Evolutionary conservation across 2,113 vertebrate species (phyloP), one percentile per base, ranked within the genome.

Genomic region (Apteryx mantelli): DNA sequence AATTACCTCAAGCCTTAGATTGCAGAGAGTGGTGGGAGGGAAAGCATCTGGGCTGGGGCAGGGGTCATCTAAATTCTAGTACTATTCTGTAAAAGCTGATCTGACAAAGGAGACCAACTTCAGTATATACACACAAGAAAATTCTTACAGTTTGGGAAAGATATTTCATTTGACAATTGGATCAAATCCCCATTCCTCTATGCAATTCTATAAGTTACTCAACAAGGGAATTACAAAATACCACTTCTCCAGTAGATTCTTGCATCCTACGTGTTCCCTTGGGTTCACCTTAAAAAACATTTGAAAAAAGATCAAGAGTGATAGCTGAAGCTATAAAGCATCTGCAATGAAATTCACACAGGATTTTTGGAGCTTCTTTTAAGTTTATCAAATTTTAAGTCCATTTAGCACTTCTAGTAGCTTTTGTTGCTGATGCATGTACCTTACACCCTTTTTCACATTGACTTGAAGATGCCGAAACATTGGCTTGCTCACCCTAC

Each of bases 1-100:
- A 96, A 98, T 97, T 97, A 96, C 94, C 52, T 97, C 50, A 78
- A 95, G 87, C 79, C 64, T 95, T 77, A 86, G 87, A 69, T 30
- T 71, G 69, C 64, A 89, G 71, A 81, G 53, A 76, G 82, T 60
- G 14, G 75, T 30, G 4, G 9, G n/a, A 89, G 12, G 38, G 22
- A 63, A 69, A 87, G 64, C 11, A 34, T 88, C 75, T 89, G 91
- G 48, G 40, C 69, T 76, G 36, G 91, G 93, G 38, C n/a, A 58
- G 81, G 73, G 95, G 64, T 77, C 58, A 78, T 56, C 21, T 79
- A 95, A 91, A 84, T 86, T 86, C 40, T 5, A 34, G 50, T 91
- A 73, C 38, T 86, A 20, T 80, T 96, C 34, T 44, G n/a, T 70
- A 63, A 26, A 77, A 82, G 60, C 55, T 93, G 89, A 92, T 65